These are phyloP conservation scores for Apis cerana DNA, from an alignment of 1,140 invertebrate genomes.

Conservation along the genomic window DNA sequence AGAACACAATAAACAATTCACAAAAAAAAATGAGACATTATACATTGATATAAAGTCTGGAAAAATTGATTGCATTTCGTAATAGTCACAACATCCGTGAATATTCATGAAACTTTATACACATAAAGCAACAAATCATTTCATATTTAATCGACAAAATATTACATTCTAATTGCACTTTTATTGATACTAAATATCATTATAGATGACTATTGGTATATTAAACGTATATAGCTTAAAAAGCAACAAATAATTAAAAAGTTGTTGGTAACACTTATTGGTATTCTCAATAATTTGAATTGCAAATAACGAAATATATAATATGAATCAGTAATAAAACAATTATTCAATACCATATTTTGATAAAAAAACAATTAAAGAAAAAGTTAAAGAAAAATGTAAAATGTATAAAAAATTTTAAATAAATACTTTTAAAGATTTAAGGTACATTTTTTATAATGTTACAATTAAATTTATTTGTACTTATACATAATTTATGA, in stretches of 20 bases:
- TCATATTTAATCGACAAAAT: background rate
- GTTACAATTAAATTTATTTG: too few relatives aligned
- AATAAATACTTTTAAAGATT: too few relatives aligned
- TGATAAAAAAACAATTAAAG: rapidly evolving
- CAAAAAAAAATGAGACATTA: background rate
- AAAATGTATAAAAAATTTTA: background rate
- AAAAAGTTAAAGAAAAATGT: background rate
- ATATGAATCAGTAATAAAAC: too few relatives aligned
- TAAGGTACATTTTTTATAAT: too few relatives aligned
- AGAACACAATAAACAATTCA: background rate
- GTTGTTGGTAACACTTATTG: background rate
- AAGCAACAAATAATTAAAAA: background rate
- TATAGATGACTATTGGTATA: background rate
- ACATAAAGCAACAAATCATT: background rate
- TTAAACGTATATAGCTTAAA: background rate
- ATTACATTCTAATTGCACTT: background rate
- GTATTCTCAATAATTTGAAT: background rate
- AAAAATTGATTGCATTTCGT: conserved; percentile 6
- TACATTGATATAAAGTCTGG: background rate
- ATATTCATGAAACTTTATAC: background rate
- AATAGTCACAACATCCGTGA: background rate
- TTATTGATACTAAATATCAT: background rate
- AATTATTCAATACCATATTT: background rate
- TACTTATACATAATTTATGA: too few relatives aligned
- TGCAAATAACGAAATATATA: background rate